Evolutionary conservation across 37 sponge, comb jelly and placozoan genomes (phyloP), one percentile per base, ranked within the genome.

Genomic region (Axinella damicornis): DNA sequence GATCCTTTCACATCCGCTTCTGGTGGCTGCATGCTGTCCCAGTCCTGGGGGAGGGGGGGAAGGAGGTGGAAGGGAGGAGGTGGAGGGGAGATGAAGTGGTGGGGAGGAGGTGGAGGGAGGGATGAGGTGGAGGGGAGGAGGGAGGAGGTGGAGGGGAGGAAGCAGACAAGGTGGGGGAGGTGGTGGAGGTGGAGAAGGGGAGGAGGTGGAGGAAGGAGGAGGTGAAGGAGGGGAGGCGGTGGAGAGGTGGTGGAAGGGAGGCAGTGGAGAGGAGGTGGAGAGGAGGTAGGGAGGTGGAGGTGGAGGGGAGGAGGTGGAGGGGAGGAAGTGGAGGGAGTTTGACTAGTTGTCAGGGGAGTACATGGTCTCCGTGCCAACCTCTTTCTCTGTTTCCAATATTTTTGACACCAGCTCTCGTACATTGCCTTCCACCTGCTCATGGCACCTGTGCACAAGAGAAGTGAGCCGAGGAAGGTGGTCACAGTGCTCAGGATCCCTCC

Each of bases 401-500:
- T 77, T 89, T 30, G 5, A 16, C 24, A 89, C 76, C 22, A 82
- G 60, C 41, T 82, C 89, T 35, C 56, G 52, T 58, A 89, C 63
- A 57, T 82, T 89, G 21, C 35, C 33, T 37, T 82, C 63, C 58
- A 89, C 89, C 41, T 89, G 89, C 28, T 76, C 83, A 53, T 80
- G 70, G 60, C 89, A 89, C 11, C 89, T 88, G 67, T 46, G 9
- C 46, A 46, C 46, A 46, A 46, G 46, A 46, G 6, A 46, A 46
- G n/a, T n/a, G n/a, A n/a, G 37, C 95, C 98, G 21, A 53, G 56
- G 15, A 54, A 64, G 53, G 80, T 94, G 56, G 98, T 97, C 38
- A 94, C 98, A 1, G 93, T 93, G 18, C 60, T 97, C 41, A 66
- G 94, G 22, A 92, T 97, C 63, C n/a, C n/a, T n/a, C n/a, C n/a